phyloP scores from a whole-genome alignment of 2,888 invertebrate genomes.

The Oscheius sp. region DNA sequence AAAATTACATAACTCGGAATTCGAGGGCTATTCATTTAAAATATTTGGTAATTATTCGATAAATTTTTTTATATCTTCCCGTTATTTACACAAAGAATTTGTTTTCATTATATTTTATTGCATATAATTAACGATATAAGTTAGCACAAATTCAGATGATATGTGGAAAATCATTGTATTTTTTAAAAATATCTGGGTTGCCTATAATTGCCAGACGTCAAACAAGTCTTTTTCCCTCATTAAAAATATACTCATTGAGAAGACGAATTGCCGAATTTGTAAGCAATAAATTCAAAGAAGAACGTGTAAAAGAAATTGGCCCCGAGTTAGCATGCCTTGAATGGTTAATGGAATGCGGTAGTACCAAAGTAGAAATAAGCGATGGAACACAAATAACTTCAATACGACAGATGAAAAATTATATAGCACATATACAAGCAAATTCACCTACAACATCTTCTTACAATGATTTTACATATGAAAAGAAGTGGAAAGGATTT shows the following conservation, averaged over 20 bases:
- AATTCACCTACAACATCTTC: not conserved
- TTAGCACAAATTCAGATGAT: too few species aligned
- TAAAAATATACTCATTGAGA: slow-evolving; percentile 54
- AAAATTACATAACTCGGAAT: too few species aligned
- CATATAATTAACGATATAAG: too few species aligned
- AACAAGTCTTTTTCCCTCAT: slow-evolving; percentile 40
- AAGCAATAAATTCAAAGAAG: slow-evolving; percentile 59
- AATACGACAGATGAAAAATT: slow-evolving; percentile 59
- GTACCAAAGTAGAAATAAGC: slow-evolving; percentile 59
- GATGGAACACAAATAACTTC: slow-evolving; percentile 55
- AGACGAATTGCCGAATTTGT: slow-evolving; percentile 53
- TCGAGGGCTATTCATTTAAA: too few species aligned
- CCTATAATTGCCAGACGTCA: not conserved
- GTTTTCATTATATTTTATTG: slow-evolving; percentile 48
- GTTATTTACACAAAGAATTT: slow-evolving; percentile 54
- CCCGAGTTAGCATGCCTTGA: slow-evolving; percentile 68
- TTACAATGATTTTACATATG: slow-evolving; percentile 13
- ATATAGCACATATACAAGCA: slow-evolving; percentile 22
- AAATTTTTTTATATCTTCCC: slow-evolving; percentile 36
- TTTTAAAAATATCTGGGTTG: not conserved
- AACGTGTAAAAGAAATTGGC: slow-evolving; percentile 59
- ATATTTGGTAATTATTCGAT: not conserved
- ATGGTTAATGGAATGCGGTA: slow-evolving; percentile 68
- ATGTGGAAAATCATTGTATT: not conserved
- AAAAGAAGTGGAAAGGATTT: slow-evolving; percentile 67